phyloP scores from a whole-genome alignment of 2,797 vertebrate genomes.

The Tauraco hartlaubi region DNA sequence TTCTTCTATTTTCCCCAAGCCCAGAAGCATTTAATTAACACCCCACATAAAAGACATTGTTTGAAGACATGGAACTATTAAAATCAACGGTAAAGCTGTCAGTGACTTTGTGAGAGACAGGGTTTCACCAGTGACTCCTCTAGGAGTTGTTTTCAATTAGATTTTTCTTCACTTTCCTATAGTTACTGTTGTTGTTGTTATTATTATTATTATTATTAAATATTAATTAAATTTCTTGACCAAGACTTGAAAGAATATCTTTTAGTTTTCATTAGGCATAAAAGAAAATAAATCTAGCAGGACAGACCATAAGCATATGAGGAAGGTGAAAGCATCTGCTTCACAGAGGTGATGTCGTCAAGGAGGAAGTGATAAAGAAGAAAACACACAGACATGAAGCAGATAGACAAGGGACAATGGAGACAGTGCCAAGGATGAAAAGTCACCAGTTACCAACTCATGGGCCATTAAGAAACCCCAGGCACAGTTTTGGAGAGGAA shows the following conservation, averaged over 20 bases:
- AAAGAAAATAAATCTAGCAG: not conserved
- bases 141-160: not conserved
- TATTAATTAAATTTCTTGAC: not conserved
- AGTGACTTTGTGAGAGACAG: not conserved
- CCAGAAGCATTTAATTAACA: constrained; percentile 3
- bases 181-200: fast-evolving
- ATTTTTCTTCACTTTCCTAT: not conserved
- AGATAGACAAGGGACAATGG: not conserved
- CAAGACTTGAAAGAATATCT: not conserved
- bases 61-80: not conserved
- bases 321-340: not conserved
- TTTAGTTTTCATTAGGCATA: not conserved
- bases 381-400: not conserved
- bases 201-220: not conserved
- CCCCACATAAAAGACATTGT: not conserved
- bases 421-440: not conserved
- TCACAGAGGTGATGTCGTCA: not conserved
- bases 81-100: not conserved
- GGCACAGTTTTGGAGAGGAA: not conserved
- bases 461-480: not conserved
- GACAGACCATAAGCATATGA: not conserved
- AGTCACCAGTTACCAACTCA: not conserved
- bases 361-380: not conserved
- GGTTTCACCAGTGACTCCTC: not conserved
- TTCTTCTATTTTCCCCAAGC: not conserved